A percentile compares a stretch with the other conserved stretches of the same genome.
Conservation (phyloP, 2,888 invertebrate species). For the Tenthredo distinguenda region DNA sequence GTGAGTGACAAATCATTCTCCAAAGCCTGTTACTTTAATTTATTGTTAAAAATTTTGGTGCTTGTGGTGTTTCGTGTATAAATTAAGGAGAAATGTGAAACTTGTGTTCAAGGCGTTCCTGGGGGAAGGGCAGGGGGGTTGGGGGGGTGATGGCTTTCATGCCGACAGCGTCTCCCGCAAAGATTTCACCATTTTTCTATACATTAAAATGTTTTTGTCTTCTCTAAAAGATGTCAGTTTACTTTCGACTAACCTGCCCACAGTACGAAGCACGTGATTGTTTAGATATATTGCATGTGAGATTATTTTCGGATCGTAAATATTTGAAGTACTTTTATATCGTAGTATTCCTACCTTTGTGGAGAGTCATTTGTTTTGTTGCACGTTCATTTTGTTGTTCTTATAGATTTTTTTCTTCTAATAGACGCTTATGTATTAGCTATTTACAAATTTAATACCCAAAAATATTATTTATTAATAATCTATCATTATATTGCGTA, state of each 20-base stretch:
- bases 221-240: slow-evolving; percentile 46
- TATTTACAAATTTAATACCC: neutral
- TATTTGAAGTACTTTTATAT: neutral
- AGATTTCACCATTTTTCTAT: slow-evolving; percentile 67
- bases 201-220: slow-evolving; percentile 20
- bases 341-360: slow-evolving; percentile 55
- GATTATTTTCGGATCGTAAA: slow-evolving; percentile 3
- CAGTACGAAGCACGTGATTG: slow-evolving; percentile 71
- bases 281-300: slow-evolving; percentile 61
- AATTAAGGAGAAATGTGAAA: slow-evolving; percentile 68
- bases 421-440: slow-evolving; percentile 22
- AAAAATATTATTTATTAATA: neutral
- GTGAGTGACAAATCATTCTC: slow-evolving; percentile 65
- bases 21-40: slow-evolving; percentile 24
- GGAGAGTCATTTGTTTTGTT: slow-evolving; percentile 66
- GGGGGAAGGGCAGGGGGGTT: slow-evolving; percentile 54
- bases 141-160: slow-evolving; percentile 71
- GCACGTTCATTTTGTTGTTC: slow-evolving; percentile 59
- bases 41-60: slow-evolving; percentile 32
- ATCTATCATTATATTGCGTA: slow-evolving; percentile 11
- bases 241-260: slow-evolving; percentile 69
- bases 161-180: slow-evolving; percentile 72
- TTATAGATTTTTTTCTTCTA: slow-evolving; percentile 38
- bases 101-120: slow-evolving; percentile 71
- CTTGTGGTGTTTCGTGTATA: slow-evolving; percentile 53